Evolutionary conservation across 2,113 vertebrate genomes (phyloP), one percentile per base, ranked within the genome.

Genomic region (Myxocyprinus asiaticus): DNA sequence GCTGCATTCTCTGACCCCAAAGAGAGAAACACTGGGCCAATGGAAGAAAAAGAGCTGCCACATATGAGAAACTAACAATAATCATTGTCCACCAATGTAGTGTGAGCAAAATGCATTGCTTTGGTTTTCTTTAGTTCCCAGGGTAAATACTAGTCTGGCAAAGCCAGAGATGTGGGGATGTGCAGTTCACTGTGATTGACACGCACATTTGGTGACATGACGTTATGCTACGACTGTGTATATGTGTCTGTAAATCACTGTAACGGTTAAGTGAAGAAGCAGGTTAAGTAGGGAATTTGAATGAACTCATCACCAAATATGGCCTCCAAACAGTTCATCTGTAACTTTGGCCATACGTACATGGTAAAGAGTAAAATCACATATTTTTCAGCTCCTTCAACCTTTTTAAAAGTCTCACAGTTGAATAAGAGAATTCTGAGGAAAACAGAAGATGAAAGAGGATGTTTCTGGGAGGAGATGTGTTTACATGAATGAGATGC

Each of bases 1-100:
- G 70, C 70, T 72, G 70, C 70, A 59, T 47, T 59, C 70, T 72
- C 55, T 45, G 17, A 59, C 15, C 11, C 22, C 22, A 33, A 33
- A 33, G 3, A 33, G 43, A 43, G 22, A 58, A 12, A 72, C 53
- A 47, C 9, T 11, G n/a, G 5, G 42, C 44, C 43, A 59, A 72
- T 72, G 42, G 15, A 59, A 59, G 55, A 72, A 42, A 47, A 58
- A 55, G 53, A 70, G 67, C 67, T 55, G 48, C 11, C 48, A 9
- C 50, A 42, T 69, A 53, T 0, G 11, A 69, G 48, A 69, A 17
- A 45, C n/a, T 45, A 43, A 17, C n/a, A 59, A 58, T 5, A 59
- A 59, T 43, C 55, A 44, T 3, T 8, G 33, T 43, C 17, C 17
- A 14, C 17, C 33, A n/a, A n/a, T 70, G 22, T 9, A 56, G 51